Evolutionary conservation across 2,888 invertebrate genomes (phyloP).

Genomic region (Chironomus tentans): DNA sequence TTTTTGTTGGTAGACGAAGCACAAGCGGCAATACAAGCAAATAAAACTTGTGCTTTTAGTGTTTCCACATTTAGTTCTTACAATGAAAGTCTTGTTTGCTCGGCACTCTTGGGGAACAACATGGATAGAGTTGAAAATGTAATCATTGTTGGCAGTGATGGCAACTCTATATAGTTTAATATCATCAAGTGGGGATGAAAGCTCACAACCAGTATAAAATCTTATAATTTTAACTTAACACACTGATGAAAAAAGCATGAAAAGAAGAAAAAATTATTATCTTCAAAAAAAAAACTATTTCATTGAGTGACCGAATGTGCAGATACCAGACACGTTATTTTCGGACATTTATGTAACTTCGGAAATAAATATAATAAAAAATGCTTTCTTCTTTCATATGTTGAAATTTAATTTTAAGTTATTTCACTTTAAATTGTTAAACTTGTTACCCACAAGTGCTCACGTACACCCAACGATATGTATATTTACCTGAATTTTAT

Average conservation of each 20-base stretch:
- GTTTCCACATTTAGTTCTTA: slow-evolving; percentile 10
- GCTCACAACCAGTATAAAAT: not conserved
- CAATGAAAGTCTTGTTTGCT: not conserved
- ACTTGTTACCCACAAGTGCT: not conserved
- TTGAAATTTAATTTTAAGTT: not conserved
- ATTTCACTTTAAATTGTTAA: too few relatives aligned
- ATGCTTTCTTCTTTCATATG: not conserved
- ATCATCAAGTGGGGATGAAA: slow-evolving; percentile 8
- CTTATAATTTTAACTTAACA: not conserved
- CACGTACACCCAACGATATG: not conserved
- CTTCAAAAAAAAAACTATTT: not conserved
- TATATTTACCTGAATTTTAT: too few relatives aligned
- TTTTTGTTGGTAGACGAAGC: slow-evolving; percentile 16
- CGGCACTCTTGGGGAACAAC: too few relatives aligned
- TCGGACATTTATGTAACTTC: slow-evolving; percentile 6
- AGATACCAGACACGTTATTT: not conserved
- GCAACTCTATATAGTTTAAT: slow-evolving; percentile 2
- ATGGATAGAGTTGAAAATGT: too few relatives aligned
- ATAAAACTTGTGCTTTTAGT: slow-evolving; percentile 2
- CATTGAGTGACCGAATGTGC: not conserved
- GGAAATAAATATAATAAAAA: not conserved
- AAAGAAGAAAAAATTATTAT: not conserved
- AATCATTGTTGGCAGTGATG: not conserved
- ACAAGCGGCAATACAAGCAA: slow-evolving; percentile 12
- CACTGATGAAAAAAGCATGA: not conserved